Conservation (phyloP, 2,888 invertebrate species). For the Thera obeliscata region DNA sequence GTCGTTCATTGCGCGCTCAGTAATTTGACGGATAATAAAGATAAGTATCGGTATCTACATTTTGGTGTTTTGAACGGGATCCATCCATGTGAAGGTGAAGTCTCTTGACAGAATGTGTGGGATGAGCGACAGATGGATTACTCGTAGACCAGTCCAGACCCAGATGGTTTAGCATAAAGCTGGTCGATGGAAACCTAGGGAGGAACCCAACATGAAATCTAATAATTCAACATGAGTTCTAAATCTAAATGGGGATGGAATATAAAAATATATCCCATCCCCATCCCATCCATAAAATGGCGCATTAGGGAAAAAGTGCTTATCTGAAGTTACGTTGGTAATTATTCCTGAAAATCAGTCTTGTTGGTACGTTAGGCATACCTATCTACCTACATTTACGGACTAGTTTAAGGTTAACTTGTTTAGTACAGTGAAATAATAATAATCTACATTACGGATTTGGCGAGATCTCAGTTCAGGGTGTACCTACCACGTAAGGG, state of each 20-base stretch:
- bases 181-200: slow-evolving; percentile 15
- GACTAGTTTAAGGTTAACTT: no score
- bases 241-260: neutral
- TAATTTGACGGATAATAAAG: neutral
- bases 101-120: slow-evolving; percentile 2
- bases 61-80: slow-evolving; percentile 13
- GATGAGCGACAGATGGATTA: slow-evolving; percentile 1
- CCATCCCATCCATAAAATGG: no score
- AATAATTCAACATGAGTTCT: neutral
- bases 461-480: no score
- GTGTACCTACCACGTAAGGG: no score
- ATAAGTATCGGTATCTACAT: slow-evolving; percentile 10
- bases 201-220: slow-evolving; percentile 6
- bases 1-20: neutral
- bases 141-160: slow-evolving; percentile 8
- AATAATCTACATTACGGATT: no score
- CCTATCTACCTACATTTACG: no score
- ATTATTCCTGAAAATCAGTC: neutral
- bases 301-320: no score
- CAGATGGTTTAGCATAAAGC: slow-evolving; percentile 12
- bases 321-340: neutral
- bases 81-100: slow-evolving; percentile 2
- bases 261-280: neutral
- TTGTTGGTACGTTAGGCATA: neutral
- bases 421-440: no score